Base-by-base conservation (phyloP, 2,888 invertebrate genomes). In the Apotomis turbidana region DNA sequence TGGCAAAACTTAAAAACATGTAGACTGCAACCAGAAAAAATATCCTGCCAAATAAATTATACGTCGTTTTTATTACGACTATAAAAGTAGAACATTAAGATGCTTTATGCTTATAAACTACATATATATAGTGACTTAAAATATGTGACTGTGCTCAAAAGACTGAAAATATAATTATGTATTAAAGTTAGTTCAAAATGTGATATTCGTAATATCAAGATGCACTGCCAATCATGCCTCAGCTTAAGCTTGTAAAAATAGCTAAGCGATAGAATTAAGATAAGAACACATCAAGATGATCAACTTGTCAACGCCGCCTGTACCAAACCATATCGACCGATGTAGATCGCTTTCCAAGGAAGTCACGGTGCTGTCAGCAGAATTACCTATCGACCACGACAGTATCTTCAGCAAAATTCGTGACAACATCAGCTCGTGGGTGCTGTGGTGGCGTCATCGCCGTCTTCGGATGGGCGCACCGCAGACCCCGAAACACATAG, bases 401-500 rank as follows among this genome's bases (percentile, higher is more conserved):
- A 81, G 79, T 78, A 74, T 84, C 80, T 76, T 82, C 78, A 78
- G 79, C 93, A 92, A 90, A 83, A 93, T 93, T 93, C 93, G 93
- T 82, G 91, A 91, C 81, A 91, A 90, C 81, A 87, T 91, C 85
- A 90, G 88, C 78, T 90, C 89, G 88, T 93, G 93, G 93, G 91
- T 91, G 81, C 88, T 92, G 92, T 91, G 93, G 93, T 90, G 91
- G 91, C 91, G 92, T 87, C 87, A 89, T 83, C 88, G 90, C 83
- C 91, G 88, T 90, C 89, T 90, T 88, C 88, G 90, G 90, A 90
- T 91, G 90, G 91, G 92, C 90, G 91, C 91, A 85, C 91, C 93
- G 90, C 92, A 90, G 90, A 89, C 90, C 87, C 92, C 90, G 69
- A 91, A 88, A 81, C 85, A 81, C 71, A 87, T 91, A 73, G 90